Conservation (phyloP, 2,797 vertebrate species). For the Phoeniculus purpureus region DNA sequence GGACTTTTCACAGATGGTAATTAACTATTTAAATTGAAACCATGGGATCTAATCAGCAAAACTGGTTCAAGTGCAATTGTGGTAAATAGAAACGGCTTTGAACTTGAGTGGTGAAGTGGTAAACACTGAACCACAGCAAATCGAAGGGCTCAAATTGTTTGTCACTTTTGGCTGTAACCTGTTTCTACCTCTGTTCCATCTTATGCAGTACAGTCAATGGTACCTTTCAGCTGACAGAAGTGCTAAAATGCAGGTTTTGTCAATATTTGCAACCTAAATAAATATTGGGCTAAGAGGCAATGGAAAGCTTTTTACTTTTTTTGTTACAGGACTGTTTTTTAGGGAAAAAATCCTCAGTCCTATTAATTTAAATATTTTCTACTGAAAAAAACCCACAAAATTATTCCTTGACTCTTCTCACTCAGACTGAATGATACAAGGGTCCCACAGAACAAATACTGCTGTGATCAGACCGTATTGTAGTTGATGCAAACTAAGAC, state of each 20-base stretch:
- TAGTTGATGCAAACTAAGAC: background rate
- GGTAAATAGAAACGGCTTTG: background rate
- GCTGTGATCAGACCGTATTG: background rate
- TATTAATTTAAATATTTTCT: background rate
- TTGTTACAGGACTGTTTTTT: background rate
- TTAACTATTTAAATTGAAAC: conserved; percentile 2
- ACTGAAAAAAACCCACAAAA: background rate
- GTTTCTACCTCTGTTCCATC: background rate
- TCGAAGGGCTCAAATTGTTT: background rate
- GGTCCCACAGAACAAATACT: background rate
- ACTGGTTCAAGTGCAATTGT: background rate
- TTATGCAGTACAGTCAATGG: background rate
- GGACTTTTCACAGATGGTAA: background rate
- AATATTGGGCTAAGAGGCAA: background rate
- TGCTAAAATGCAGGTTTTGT: background rate
- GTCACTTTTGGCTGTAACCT: conserved; percentile 5
- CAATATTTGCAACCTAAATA: background rate
- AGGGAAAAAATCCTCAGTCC: background rate
- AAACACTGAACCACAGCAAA: background rate
- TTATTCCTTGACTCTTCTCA: background rate
- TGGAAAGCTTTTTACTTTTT: background rate
- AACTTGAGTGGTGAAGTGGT: background rate
- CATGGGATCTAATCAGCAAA: background rate
- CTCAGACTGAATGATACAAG: background rate
- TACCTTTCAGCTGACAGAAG: background rate